Evolutionary conservation across 2,888 invertebrate species (phyloP).

Genomic region (Pristionchus maxplancki): DNA sequence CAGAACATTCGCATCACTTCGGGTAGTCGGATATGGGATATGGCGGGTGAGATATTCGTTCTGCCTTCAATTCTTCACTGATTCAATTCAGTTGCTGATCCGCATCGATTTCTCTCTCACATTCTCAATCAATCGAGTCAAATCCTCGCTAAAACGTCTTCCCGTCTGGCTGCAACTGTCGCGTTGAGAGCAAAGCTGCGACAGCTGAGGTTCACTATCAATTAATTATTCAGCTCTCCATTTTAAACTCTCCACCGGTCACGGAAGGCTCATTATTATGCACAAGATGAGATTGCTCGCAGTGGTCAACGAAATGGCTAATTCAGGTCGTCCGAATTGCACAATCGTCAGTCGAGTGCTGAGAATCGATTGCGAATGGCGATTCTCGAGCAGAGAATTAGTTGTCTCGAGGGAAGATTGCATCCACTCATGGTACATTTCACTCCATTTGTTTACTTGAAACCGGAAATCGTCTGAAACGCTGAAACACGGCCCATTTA

Average conservation of each 20-base stretch:
- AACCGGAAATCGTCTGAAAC: too few species aligned
- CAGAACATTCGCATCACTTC: constrained; percentile 30
- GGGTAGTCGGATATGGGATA: constrained; percentile 40
- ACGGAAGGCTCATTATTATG: neutral
- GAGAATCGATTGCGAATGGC: constrained; percentile 51
- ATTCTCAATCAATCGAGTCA: constrained; percentile 49
- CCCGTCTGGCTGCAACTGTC: constrained; percentile 44
- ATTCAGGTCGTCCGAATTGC: constrained; percentile 35
- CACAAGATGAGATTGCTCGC: neutral
- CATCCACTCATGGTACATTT: constrained; percentile 30
- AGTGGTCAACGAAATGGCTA: neutral
- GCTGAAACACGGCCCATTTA: neutral
- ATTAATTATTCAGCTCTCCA: neutral
- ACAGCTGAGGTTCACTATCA: constrained; percentile 20
- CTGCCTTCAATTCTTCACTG: neutral
- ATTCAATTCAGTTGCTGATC: constrained; percentile 41
- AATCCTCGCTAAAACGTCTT: constrained; percentile 50
- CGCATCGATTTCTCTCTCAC: constrained; percentile 43
- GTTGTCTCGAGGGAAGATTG: constrained; percentile 43
- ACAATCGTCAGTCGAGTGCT: neutral
- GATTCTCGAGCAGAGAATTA: constrained; percentile 49
- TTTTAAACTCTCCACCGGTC: neutral
- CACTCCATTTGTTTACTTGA: too few species aligned
- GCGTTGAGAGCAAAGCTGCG: constrained; percentile 46
- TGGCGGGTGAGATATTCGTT: constrained; percentile 19